These are phyloP conservation scores for Drosophila paranaensis DNA, from an alignment of 2,888 invertebrate species.

Conservation along the genomic window DNA sequence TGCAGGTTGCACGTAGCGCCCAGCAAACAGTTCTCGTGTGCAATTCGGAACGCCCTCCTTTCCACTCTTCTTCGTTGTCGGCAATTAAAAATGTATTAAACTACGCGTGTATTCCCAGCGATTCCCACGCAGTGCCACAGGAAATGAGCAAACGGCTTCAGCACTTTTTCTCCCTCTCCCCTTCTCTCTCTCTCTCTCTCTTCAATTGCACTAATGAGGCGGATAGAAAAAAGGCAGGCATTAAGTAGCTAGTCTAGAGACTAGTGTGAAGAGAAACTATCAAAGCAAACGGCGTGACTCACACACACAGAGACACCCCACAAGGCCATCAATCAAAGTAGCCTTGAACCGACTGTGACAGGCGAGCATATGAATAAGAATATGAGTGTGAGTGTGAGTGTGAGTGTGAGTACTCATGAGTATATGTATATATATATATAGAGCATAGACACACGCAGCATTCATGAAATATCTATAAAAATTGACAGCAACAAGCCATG, in stretches of 20 bases:
- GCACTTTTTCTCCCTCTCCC: conserved; percentile 21
- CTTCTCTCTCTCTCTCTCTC: conserved; percentile 3
- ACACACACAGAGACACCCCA: conserved; percentile 31
- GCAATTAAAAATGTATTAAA: conserved; percentile 77
- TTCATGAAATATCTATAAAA: conserved; percentile 20
- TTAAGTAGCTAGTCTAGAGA: conserved; percentile 22
- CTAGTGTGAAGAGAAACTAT: conserved; percentile 19
- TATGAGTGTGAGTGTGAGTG: background rate
- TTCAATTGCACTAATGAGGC: conserved; percentile 63
- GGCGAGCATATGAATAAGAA: conserved; percentile 24
- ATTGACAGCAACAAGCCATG: conserved; percentile 13
- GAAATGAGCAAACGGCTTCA: conserved; percentile 53
- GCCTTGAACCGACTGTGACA: conserved; percentile 71
- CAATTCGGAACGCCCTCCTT: conserved; percentile 11
- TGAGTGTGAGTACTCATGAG: conserved; percentile 26
- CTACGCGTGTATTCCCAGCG: conserved; percentile 14
- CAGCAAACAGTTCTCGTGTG: conserved; percentile 18
- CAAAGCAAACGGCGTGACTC: conserved; percentile 45
- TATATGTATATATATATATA: conserved; percentile 37
- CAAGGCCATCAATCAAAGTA: conserved; percentile 71
- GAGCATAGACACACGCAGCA: conserved; percentile 43
- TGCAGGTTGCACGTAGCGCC: conserved; percentile 22
- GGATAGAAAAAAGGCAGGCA: conserved; percentile 20
- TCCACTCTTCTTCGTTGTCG: conserved; percentile 28
- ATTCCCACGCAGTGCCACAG: conserved; percentile 65